Evolutionary conservation across 2,888 invertebrate species (phyloP).

Genomic region (Abrostola tripartita): DNA sequence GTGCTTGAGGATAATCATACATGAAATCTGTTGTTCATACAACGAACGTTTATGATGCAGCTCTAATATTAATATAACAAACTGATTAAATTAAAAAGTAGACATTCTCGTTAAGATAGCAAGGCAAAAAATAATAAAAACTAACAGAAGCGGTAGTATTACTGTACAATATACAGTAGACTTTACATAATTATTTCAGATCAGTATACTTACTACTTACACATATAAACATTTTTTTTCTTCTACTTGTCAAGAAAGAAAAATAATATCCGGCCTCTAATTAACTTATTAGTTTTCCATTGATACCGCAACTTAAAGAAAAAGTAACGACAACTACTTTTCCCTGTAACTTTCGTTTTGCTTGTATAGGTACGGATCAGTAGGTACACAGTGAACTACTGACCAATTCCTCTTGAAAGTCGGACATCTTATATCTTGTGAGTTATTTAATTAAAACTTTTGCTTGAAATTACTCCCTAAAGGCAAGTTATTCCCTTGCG

Average conservation of each 20-base stretch:
- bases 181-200: too few species aligned
- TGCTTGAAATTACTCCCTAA: slow-evolving; percentile 17
- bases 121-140: too few species aligned
- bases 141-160: too few species aligned
- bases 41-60: too few species aligned
- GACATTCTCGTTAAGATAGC: too few species aligned
- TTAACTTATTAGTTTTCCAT: slow-evolving; percentile 26
- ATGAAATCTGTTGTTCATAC: too few species aligned
- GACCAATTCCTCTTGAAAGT: slow-evolving; percentile 5
- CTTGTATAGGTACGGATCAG: neutral
- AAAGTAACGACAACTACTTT: slow-evolving; percentile 23
- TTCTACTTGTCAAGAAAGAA: neutral
- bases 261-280: slow-evolving; percentile 26
- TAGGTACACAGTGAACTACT: too few species aligned
- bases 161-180: too few species aligned
- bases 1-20: too few species aligned
- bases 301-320: slow-evolving; percentile 16
- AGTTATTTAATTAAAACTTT: slow-evolving; percentile 48
- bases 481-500: neutral
- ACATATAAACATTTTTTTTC: neutral
- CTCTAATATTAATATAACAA: too few species aligned
- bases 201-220: too few species aligned
- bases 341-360: slow-evolving; percentile 14
- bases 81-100: too few species aligned
- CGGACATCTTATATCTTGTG: slow-evolving; percentile 17